Evolutionary conservation across 2,888 invertebrate species (phyloP).

Genomic region (Limnephilus marmoratus): DNA sequence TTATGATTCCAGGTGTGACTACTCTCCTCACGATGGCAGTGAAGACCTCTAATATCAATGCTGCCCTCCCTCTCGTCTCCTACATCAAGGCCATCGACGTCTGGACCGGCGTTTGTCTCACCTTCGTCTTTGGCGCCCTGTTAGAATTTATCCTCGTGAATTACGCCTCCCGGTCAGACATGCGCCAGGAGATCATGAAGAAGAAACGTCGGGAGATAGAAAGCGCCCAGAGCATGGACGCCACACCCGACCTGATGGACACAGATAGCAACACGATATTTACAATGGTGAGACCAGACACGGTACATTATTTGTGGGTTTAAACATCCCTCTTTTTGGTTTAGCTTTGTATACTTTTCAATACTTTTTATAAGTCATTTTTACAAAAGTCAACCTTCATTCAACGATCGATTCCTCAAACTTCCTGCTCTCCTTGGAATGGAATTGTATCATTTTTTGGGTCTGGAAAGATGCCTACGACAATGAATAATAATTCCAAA

Average conservation of each 20-base stretch:
- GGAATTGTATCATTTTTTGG: too few species aligned
- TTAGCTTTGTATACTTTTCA: neutral
- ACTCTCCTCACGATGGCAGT: constrained; percentile 98
- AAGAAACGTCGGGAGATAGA: constrained; percentile 92
- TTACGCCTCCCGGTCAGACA: constrained; percentile 96
- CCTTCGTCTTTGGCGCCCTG: constrained; percentile 98
- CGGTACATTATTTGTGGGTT: constrained; percentile 29
- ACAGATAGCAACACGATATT: constrained; percentile 93
- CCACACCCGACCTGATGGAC: constrained; percentile 90
- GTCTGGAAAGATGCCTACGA: neutral
- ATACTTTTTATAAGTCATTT: neutral
- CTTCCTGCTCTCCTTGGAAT: too few species aligned
- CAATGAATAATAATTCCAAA: neutral
- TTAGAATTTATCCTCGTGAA: constrained; percentile 99
- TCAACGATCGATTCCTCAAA: neutral
- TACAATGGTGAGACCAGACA: constrained; percentile 87
- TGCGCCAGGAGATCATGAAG: constrained; percentile 92
- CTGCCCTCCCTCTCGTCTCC: constrained; percentile 96
- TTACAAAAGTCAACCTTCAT: neutral
- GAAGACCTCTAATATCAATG: constrained; percentile 97
- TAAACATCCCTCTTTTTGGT: neutral
- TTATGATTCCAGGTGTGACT: constrained; percentile 85
- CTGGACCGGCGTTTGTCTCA: constrained; percentile 98
- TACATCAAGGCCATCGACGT: constrained; percentile 99
- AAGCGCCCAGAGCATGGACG: constrained; percentile 91